Conservation (phyloP, 2,888 invertebrate species). For the Chouioia cunea region DNA sequence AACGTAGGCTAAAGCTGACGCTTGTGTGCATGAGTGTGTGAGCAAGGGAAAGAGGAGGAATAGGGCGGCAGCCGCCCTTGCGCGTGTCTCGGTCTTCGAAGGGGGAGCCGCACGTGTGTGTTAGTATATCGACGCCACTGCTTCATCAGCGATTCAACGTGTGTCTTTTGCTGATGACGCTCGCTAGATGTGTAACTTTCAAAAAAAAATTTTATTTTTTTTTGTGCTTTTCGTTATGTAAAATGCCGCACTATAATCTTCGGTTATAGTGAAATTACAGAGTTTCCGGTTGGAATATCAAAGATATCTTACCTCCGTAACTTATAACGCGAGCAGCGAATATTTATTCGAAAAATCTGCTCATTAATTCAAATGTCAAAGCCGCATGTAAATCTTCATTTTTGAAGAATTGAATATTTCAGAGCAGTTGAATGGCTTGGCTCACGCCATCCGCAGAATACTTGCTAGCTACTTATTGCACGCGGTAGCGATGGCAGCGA, state of each 20-base stretch:
- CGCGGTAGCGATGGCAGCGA: neutral
- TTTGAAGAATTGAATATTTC: constrained; percentile 32
- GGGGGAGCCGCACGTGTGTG: neutral
- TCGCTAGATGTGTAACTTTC: constrained; percentile 26
- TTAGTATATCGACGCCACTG: constrained; percentile 25
- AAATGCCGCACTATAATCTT: neutral
- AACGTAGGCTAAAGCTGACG: constrained; percentile 39
- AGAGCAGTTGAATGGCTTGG: constrained; percentile 13
- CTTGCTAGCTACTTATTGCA: neutral
- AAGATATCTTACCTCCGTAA: neutral
- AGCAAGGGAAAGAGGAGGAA: constrained; percentile 16
- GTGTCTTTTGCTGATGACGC: constrained; percentile 38
- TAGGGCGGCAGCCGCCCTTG: constrained; percentile 4
- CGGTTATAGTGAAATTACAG: neutral
- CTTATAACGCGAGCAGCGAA: neutral
- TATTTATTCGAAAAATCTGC: neutral
- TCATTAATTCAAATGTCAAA: constrained; percentile 15
- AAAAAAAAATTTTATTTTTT: constrained; percentile 6
- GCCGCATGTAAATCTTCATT: constrained; percentile 8
- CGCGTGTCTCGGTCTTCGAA: neutral
- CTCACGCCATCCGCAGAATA: constrained; percentile 22
- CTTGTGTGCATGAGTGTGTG: constrained; percentile 3
- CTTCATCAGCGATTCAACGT: constrained; percentile 39
- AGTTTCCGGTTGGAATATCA: no score
- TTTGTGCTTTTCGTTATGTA: neutral